A percentile compares a stretch with the other conserved stretches of the same genome.
phyloP scores from a whole-genome alignment of 2,888 invertebrate genomes.

The Autographa gamma region DNA sequence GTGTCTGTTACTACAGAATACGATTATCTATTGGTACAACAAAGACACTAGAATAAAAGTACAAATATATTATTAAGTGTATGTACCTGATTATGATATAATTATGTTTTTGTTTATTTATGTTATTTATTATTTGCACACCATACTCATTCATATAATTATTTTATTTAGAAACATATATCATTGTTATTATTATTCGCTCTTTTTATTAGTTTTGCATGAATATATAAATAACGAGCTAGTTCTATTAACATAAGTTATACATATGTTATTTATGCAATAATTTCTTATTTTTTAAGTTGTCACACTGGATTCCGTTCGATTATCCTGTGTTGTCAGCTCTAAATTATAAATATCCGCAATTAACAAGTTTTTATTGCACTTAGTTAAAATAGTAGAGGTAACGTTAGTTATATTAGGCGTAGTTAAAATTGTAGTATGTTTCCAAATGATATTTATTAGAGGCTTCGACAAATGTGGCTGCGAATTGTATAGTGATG shows the following conservation, averaged over 20 bases:
- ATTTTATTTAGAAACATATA: conserved; percentile 61
- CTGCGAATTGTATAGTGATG: background rate
- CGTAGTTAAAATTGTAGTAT: conserved; percentile 23
- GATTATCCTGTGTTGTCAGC: background rate
- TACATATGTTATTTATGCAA: conserved; percentile 16
- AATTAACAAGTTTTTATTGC: conserved; percentile 11
- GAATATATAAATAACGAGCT: conserved; percentile 53
- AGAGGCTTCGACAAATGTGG: conserved; percentile 18
- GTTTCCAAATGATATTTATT: background rate
- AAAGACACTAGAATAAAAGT: too few species aligned
- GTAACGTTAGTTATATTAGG: conserved; percentile 25
- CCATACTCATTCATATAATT: conserved; percentile 74
- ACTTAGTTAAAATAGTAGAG: conserved; percentile 18
- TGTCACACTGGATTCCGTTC: conserved; percentile 1
- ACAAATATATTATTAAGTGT: conserved; percentile 58
- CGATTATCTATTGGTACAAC: too few species aligned
- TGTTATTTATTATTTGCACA: conserved; percentile 83
- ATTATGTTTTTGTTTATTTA: conserved; percentile 56
- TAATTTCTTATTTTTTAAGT: conserved; percentile 6
- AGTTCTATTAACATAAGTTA: conserved; percentile 37
- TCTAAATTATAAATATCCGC: background rate
- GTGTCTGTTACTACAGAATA: too few species aligned
- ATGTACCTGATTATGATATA: conserved; percentile 65
- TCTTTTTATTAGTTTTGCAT: conserved; percentile 76
- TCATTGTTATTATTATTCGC: conserved; percentile 74